phyloP scores from a whole-genome alignment of 2,113 vertebrate genomes.

The Myodes glareolus region DNA sequence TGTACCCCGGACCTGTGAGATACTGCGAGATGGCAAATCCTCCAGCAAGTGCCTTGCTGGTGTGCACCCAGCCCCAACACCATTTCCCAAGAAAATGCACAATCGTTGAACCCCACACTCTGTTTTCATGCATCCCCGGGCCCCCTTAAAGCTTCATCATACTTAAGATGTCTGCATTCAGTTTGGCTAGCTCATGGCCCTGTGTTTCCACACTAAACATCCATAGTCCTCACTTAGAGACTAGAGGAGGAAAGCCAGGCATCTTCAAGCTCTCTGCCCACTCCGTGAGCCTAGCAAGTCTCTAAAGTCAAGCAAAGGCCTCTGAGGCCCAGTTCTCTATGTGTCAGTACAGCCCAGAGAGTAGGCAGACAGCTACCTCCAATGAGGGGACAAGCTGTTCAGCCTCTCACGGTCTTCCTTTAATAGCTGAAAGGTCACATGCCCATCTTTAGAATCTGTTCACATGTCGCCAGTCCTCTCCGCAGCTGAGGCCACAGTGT shows the following conservation, averaged over 20 bases:
- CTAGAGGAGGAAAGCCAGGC: not conserved
- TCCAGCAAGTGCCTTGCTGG: not conserved
- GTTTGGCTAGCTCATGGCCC: not conserved
- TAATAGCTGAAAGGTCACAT: not conserved
- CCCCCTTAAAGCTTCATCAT: not conserved
- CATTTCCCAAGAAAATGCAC: not conserved
- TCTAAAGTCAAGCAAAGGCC: not conserved
- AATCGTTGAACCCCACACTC: not conserved
- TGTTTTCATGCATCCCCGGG: not conserved
- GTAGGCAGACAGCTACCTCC: not conserved
- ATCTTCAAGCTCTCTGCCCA: not conserved
- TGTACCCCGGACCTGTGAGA: rapidly evolving
- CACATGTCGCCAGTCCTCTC: not conserved
- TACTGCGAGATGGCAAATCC: rapidly evolving
- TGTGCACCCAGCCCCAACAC: too few relatives aligned
- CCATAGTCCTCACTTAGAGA: not conserved
- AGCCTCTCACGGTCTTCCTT: too few relatives aligned
- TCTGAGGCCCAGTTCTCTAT: not conserved
- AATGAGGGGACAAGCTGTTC: rapidly evolving
- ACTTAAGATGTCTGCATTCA: not conserved
- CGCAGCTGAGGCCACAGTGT: not conserved
- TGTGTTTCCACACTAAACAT: not conserved
- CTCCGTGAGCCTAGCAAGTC: rapidly evolving
- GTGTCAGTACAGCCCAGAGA: not conserved
- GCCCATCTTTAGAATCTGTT: not conserved